Percentiles rank a stretch among this genome's conserved stretches.
These are phyloP conservation scores for Lasioglossum calceatum DNA, from an alignment of 2,888 invertebrate species.

Conservation along the genomic window DNA sequence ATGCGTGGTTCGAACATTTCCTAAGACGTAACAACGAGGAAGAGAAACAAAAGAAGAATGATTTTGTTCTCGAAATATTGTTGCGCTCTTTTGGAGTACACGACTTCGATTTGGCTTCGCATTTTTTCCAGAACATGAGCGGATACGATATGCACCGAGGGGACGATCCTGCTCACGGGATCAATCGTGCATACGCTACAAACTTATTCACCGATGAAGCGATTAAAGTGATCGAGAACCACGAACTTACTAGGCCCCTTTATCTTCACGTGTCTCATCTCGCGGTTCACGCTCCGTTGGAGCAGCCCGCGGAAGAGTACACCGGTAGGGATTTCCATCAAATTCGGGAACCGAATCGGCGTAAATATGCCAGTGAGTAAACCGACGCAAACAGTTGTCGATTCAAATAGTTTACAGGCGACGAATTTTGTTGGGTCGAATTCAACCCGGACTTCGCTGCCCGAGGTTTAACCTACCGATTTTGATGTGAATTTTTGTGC, in stretches of 20 bases:
- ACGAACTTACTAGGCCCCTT: conserved; percentile 88
- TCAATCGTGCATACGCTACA: conserved; percentile 88
- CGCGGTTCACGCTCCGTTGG: conserved; percentile 92
- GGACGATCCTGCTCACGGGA: conserved; percentile 83
- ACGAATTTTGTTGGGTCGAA: no score
- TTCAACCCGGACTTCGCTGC: no score
- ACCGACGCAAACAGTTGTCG: neutral
- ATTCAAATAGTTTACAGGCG: neutral
- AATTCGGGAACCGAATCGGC: conserved; percentile 89
- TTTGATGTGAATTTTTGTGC: neutral
- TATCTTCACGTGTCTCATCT: conserved; percentile 93
- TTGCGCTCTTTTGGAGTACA: neutral
- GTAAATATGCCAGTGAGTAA: conserved; percentile 87
- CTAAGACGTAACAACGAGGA: neutral
- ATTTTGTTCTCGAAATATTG: neutral
- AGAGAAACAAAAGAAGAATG: neutral
- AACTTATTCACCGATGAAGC: conserved; percentile 90
- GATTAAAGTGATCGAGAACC: conserved; percentile 87
- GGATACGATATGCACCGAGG: conserved; percentile 85
- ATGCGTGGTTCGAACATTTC: neutral
- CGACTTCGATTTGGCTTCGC: neutral
- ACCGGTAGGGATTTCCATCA: conserved; percentile 87
- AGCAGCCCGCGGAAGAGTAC: conserved; percentile 89
- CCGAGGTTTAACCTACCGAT: no score
- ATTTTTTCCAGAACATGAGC: conserved; percentile 79